These are phyloP conservation scores for Lasioglossum leucozonium DNA, from an alignment of 2,888 invertebrate species.

Conservation along the genomic window DNA sequence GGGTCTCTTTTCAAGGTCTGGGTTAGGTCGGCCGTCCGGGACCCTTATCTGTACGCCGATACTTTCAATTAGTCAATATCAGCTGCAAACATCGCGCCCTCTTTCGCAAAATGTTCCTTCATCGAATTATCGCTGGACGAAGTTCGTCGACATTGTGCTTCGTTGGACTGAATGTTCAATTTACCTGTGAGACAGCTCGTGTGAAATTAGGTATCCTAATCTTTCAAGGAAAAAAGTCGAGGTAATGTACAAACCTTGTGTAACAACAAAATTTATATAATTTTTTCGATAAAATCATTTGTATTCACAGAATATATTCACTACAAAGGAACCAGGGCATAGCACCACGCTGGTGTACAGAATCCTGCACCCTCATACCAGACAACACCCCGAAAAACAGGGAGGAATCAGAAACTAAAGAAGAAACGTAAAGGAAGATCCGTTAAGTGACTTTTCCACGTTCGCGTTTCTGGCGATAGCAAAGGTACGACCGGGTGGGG, in stretches of 20 bases:
- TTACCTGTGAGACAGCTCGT: not conserved
- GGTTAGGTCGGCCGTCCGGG: conserved; percentile 16
- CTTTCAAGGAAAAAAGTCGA: too few species aligned
- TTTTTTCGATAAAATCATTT: not conserved
- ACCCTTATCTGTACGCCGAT: conserved; percentile 52
- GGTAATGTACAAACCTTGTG: too few species aligned
- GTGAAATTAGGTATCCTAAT: not conserved
- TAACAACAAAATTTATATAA: not conserved
- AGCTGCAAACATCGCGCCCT: conserved; percentile 38
- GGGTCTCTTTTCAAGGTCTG: conserved; percentile 47
- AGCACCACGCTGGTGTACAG: not conserved
- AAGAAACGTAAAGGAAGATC: not conserved
- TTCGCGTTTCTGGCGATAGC: conserved; percentile 53
- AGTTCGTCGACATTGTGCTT: not conserved
- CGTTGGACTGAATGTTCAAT: not conserved
- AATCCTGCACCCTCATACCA: not conserved
- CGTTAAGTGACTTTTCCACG: conserved; percentile 60
- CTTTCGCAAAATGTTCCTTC: conserved; percentile 4
- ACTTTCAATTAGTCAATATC: conserved; percentile 66
- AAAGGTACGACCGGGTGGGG: conserved; percentile 27
- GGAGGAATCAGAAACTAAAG: not conserved
- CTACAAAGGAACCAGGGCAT: not conserved
- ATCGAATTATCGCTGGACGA: not conserved
- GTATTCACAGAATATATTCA: not conserved
- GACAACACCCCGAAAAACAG: not conserved